phyloP scores from a whole-genome alignment of 2,797 vertebrate genomes.

The Lacerta agilis region DNA sequence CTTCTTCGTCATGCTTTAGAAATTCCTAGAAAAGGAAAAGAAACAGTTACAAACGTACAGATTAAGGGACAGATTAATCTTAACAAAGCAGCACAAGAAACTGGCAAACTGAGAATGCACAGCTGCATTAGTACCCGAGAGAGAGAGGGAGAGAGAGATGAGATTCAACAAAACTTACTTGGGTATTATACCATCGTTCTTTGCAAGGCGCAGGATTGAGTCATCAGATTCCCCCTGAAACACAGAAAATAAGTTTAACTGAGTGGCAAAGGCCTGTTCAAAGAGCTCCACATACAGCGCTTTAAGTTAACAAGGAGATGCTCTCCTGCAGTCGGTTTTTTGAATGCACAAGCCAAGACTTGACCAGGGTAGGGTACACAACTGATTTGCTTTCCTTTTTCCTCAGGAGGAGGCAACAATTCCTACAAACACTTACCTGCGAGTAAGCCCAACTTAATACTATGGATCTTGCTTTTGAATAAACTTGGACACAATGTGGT shows the following conservation, averaged over 20 bases:
- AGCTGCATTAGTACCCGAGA: background rate
- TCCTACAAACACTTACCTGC: background rate
- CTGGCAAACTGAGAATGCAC: background rate
- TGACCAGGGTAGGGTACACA: background rate
- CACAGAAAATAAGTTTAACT: background rate
- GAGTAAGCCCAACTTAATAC: background rate
- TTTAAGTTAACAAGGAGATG: background rate
- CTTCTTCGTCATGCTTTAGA: constrained; percentile 63
- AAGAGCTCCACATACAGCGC: no score
- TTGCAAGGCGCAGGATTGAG: constrained; percentile 93
- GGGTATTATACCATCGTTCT: constrained; percentile 87
- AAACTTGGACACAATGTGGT: no score
- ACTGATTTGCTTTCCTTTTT: background rate
- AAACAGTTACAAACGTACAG: background rate
- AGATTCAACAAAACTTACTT: constrained; percentile 81
- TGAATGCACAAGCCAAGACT: no score
- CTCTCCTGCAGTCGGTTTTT: background rate
- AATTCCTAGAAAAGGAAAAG: constrained; percentile 73
- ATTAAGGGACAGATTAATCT: background rate
- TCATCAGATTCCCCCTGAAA: constrained; percentile 95
- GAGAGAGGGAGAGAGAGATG: background rate
- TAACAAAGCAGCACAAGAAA: background rate
- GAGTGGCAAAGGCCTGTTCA: constrained; percentile 35
- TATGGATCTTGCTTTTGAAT: no score
- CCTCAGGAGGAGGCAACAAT: background rate